phyloP scores from a whole-genome alignment of 2,113 vertebrate species.

The Butorides virescens region DNA sequence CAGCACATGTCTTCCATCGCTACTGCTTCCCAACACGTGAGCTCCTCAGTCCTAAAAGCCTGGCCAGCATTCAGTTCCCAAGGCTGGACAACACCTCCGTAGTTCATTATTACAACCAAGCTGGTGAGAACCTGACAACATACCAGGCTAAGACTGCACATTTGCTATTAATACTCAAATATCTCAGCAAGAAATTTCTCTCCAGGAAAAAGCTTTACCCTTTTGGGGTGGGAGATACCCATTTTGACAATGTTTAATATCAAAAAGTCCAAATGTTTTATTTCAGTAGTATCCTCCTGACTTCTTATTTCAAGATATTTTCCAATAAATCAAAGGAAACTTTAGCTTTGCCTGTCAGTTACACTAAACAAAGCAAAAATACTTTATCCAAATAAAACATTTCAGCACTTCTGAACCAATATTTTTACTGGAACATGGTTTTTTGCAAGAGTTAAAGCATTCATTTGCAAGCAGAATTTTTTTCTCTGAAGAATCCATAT shows the following conservation, averaged over 20 bases:
- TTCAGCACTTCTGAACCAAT: not conserved
- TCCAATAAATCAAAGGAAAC: not conserved
- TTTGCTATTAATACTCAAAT: not conserved
- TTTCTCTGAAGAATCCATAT: not conserved
- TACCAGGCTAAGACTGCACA: not conserved
- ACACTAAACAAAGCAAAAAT: not conserved
- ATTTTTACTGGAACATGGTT: not conserved
- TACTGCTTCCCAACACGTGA: not conserved
- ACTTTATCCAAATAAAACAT: not conserved
- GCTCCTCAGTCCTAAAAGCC: not conserved
- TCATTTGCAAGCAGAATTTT: not conserved
- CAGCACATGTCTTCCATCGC: fast-evolving
- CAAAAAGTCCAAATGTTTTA: not conserved
- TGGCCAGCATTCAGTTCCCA: not conserved
- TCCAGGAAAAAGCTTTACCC: not conserved
- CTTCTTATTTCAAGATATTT: not conserved
- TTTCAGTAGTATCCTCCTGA: not conserved
- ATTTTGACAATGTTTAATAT: not conserved
- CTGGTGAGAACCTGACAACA: not conserved
- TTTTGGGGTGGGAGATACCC: not conserved
- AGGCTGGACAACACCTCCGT: not conserved
- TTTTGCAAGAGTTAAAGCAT: not conserved
- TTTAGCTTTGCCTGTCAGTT: not conserved
- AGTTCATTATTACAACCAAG: not conserved
- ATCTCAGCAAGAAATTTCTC: not conserved